A percentile compares a stretch with the other conserved stretches of the same genome.
Evolutionary conservation across 2,113 vertebrate genomes (phyloP).

Genomic region (Ia io): DNA sequence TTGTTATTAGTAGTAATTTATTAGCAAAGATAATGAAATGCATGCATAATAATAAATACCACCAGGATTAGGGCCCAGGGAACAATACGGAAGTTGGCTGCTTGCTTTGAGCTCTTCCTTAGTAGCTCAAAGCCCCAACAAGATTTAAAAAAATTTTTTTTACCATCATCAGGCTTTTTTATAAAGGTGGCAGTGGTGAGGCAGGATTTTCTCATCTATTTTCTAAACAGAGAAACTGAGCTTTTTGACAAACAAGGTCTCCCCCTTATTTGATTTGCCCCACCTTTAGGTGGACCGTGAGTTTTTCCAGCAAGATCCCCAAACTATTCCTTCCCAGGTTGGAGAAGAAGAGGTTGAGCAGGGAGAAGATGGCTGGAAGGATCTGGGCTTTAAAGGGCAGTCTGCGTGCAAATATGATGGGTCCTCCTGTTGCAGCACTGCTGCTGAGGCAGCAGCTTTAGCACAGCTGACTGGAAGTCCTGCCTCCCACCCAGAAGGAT

Average conservation of each 20-base stretch:
- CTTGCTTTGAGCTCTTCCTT: slow-evolving; percentile 35
- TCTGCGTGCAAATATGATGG: not conserved
- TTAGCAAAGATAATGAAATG: slow-evolving; percentile 75
- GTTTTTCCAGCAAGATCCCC: not conserved
- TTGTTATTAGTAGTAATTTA: slow-evolving; percentile 78
- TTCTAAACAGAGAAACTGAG: slow-evolving; percentile 41
- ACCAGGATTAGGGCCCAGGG: slow-evolving; percentile 65
- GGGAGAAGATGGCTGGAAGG: not conserved
- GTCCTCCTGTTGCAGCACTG: not conserved
- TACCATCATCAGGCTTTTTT: slow-evolving; percentile 2
- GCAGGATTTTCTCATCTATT: not conserved
- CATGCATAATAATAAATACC: slow-evolving; percentile 71
- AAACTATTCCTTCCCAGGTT: not conserved
- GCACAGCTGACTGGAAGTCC: not conserved
- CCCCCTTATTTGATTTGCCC: not conserved
- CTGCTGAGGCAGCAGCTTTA: slow-evolving; percentile 42
- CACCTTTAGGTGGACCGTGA: not conserved
- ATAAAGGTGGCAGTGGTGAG: slow-evolving; percentile 5
- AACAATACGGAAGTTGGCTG: slow-evolving; percentile 63
- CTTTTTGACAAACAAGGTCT: not conserved
- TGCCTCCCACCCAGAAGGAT: not conserved
- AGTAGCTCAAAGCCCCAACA: slow-evolving; percentile 28
- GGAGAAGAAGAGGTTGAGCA: not conserved
- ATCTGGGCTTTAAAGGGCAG: not conserved
- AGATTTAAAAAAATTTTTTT: slow-evolving; percentile 1